Percentiles rank a stretch among this genome's conserved stretches.
phyloP scores from a whole-genome alignment of 1,140 invertebrate genomes.

The Tetragonula clypearis region DNA sequence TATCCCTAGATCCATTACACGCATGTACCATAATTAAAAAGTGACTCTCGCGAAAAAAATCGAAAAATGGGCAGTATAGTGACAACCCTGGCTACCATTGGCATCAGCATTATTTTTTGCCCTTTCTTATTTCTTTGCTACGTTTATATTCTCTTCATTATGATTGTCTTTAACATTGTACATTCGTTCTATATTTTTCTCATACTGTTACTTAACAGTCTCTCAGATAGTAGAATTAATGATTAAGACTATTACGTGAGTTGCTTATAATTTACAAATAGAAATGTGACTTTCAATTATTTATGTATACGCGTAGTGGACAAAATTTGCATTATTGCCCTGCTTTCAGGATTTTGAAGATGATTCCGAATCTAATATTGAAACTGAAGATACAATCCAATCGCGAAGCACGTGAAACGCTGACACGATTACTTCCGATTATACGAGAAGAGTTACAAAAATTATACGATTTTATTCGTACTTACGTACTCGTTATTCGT shows the following conservation, averaged over 20 bases:
- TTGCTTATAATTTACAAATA: neutral
- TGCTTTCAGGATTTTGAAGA: conserved; percentile 43
- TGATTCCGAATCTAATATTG: conserved; percentile 25
- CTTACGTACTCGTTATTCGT: neutral
- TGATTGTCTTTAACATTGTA: conserved; percentile 39
- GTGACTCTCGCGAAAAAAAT: conserved; percentile 8
- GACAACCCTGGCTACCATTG: conserved; percentile 35
- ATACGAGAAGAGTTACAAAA: neutral
- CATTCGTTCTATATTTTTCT: conserved; percentile 39
- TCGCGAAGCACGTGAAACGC: neutral
- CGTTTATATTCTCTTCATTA: conserved; percentile 38
- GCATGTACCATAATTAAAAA: conserved; percentile 14
- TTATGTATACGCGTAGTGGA: neutral
- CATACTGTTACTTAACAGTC: conserved; percentile 30
- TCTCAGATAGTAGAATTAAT: conserved; percentile 27
- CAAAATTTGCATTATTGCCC: neutral
- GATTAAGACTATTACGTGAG: conserved; percentile 35
- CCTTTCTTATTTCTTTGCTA: conserved; percentile 49
- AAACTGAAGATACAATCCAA: neutral
- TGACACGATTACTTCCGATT: neutral
- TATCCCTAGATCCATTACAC: conserved; percentile 7
- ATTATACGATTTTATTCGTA: neutral
- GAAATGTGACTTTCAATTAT: conserved; percentile 2
- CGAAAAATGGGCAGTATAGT: conserved; percentile 45
- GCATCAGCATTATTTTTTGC: conserved; percentile 39